Conservation (phyloP, 2,113 vertebrate species). For the Chinchilla lanigera region DNA sequence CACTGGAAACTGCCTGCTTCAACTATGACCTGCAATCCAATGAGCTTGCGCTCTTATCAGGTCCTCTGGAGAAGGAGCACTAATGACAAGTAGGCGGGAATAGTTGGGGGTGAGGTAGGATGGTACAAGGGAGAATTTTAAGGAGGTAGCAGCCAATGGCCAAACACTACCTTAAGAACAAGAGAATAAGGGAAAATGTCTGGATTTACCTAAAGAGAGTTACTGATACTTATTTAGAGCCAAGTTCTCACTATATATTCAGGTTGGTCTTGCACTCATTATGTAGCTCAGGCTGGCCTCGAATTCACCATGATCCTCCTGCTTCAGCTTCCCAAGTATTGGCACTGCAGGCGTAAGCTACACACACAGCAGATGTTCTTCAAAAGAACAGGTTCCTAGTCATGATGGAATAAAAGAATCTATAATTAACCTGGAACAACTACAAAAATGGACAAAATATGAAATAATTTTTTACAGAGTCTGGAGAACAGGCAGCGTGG, state of each 20-base stretch:
- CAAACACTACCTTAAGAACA: background rate
- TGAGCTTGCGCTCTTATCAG: background rate
- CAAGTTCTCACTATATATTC: background rate
- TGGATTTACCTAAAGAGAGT: background rate
- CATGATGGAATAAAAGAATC: background rate
- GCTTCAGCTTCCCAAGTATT: background rate
- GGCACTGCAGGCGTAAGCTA: background rate
- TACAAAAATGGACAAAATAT: background rate
- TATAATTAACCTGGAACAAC: background rate
- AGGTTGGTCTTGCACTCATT: background rate
- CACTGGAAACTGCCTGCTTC: background rate
- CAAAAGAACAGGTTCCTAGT: constrained; percentile 11
- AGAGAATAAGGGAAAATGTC: background rate
- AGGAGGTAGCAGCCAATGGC: background rate
- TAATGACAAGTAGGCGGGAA: background rate
- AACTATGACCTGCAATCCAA: background rate
- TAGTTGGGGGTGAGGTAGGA: background rate
- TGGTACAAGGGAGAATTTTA: background rate
- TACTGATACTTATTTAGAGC: background rate
- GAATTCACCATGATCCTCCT: background rate
- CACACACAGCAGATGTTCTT: background rate
- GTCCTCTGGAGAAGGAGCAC: background rate
- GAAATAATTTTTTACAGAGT: background rate
- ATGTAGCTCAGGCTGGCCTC: background rate
- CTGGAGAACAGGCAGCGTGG: background rate